These are phyloP conservation scores for Leuciscus waleckii DNA, from an alignment of 2,797 vertebrate species.

Conservation along the genomic window DNA sequence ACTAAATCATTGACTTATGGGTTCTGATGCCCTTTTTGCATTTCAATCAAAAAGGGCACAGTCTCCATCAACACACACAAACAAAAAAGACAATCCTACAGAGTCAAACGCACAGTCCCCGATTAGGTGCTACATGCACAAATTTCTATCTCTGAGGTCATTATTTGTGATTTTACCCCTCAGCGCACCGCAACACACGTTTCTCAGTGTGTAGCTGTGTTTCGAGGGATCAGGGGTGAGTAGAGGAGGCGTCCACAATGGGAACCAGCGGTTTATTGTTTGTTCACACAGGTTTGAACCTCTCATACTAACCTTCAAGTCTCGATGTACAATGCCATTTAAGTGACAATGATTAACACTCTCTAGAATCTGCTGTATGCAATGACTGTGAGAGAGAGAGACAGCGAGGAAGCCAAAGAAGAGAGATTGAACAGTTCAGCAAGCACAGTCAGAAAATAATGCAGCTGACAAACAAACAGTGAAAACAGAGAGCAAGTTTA, in stretches of 20 bases:
- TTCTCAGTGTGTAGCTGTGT: slow-evolving; percentile 57
- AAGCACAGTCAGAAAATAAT: slow-evolving; percentile 47
- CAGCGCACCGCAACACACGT: slow-evolving; percentile 47
- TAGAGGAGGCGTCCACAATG: slow-evolving; percentile 23
- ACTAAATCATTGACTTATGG: slow-evolving; percentile 44
- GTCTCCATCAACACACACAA: slow-evolving; percentile 53
- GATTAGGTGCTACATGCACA: slow-evolving; percentile 83
- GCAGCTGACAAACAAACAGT: slow-evolving; percentile 14
- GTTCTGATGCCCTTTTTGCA: not conserved
- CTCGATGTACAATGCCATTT: slow-evolving; percentile 98
- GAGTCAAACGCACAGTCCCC: slow-evolving; percentile 40
- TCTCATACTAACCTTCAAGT: slow-evolving; percentile 95
- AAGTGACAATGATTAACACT: slow-evolving; percentile 98
- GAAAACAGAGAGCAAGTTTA: slow-evolving; percentile 10
- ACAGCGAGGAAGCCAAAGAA: slow-evolving; percentile 60
- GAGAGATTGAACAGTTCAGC: slow-evolving; percentile 56
- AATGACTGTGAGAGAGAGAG: slow-evolving; percentile 86
- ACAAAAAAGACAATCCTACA: slow-evolving; percentile 50
- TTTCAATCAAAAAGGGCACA: slow-evolving; percentile 42
- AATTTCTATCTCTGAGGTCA: slow-evolving; percentile 62
- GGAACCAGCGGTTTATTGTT: slow-evolving; percentile 64
- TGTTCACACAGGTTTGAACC: slow-evolving; percentile 53
- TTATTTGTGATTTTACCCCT: slow-evolving; percentile 36
- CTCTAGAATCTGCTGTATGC: slow-evolving; percentile 99
- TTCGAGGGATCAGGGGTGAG: not conserved